Percentiles rank a stretch among this genome's conserved stretches.
Evolutionary conservation across 2,113 vertebrate species (phyloP).

Genomic region (Willisornis vidua): DNA sequence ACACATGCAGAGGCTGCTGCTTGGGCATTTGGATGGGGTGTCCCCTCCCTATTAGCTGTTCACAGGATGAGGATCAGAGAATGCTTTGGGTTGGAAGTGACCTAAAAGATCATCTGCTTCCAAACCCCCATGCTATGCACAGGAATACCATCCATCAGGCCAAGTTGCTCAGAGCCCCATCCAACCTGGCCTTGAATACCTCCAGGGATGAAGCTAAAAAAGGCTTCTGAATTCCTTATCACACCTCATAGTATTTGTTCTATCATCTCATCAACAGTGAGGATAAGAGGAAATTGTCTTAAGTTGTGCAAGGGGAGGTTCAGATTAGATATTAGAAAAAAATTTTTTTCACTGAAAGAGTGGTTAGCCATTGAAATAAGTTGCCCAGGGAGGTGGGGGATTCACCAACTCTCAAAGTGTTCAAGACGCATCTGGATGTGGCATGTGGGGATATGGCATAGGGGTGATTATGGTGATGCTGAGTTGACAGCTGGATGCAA

Average conservation of each 20-base stretch:
- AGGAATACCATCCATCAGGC: not conserved
- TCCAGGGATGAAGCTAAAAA: not conserved
- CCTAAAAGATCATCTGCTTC: not conserved
- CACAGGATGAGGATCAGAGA: not conserved
- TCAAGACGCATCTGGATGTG: not conserved
- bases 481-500: not conserved
- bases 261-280: not conserved
- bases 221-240: not conserved
- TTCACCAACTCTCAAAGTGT: not conserved
- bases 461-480: not conserved
- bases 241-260: not conserved
- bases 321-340: not conserved
- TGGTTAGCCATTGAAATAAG: not conserved
- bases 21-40: rapidly evolving
- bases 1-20: not conserved
- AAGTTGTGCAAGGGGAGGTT: not conserved
- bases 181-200: not conserved
- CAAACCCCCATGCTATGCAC: not conserved
- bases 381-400: not conserved
- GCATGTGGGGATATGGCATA: not conserved
- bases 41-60: not conserved
- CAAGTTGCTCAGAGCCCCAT: not conserved
- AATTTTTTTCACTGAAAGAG: not conserved
- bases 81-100: not conserved
- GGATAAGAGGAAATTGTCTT: not conserved